These are phyloP conservation scores for Drosophila peninsularis DNA, from an alignment of 2,888 invertebrate genomes.

Conservation along the genomic window DNA sequence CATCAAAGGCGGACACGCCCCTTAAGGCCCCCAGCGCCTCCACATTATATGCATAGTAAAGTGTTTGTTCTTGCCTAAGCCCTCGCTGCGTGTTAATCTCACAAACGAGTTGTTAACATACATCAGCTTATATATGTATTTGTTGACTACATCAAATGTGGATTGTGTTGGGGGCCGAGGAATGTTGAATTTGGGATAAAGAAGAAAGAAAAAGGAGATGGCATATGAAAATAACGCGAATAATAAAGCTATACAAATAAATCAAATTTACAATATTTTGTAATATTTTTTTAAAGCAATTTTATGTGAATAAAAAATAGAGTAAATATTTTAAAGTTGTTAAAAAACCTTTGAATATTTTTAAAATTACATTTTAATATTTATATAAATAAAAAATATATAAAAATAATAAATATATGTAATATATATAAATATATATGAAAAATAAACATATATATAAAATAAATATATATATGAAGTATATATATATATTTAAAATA, in stretches of 20 bases:
- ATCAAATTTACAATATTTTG: background rate
- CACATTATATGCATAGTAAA: background rate
- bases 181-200: background rate
- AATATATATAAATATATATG: no score
- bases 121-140: slow-evolving; percentile 1
- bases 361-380: no score
- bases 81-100: slow-evolving; percentile 49
- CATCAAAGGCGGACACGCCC: slow-evolving; percentile 22
- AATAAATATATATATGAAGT: no score
- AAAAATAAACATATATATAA: no score
- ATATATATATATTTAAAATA: no score
- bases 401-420: no score
- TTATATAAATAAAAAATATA: no score
- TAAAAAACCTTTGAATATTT: no score
- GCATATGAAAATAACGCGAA: background rate
- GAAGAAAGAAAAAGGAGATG: background rate
- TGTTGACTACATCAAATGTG: background rate
- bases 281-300: no score
- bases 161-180: background rate
- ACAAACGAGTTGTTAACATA: slow-evolving; percentile 53
- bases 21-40: background rate
- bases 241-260: background rate
- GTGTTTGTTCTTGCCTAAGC: slow-evolving; percentile 15
- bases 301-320: no score
- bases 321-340: no score